Conservation (phyloP, 2,113 vertebrate species). For the Cinclus cinclus region DNA sequence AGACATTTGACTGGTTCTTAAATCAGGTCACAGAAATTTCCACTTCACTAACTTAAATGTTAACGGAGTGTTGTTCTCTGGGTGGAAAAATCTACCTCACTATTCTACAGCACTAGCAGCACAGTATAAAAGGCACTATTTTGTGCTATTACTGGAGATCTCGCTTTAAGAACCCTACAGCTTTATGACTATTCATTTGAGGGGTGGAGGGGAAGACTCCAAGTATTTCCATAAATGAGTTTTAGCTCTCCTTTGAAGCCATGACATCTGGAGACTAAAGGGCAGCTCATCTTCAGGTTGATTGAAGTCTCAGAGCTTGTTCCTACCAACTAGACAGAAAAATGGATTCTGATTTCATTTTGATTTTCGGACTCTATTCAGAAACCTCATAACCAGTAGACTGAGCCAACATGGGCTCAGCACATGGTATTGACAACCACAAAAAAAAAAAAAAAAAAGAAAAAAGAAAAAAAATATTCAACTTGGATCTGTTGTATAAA, state of each 20-base stretch:
- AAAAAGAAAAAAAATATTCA: not conserved
- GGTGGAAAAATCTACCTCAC: constrained; percentile 6
- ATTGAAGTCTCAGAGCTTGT: constrained; percentile 3
- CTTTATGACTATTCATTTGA: constrained; percentile 27
- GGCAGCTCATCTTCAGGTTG: not conserved
- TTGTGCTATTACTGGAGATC: not conserved
- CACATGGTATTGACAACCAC: not conserved
- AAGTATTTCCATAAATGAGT: constrained; percentile 3
- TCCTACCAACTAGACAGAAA: not conserved
- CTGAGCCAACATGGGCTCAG: not conserved
- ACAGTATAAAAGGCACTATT: not conserved
- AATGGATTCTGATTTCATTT: constrained; percentile 19
- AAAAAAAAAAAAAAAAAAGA: not conserved
- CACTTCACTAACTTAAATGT: constrained; percentile 47
- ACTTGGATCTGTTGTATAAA: not conserved
- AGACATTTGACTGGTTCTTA: constrained; percentile 38
- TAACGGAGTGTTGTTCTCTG: constrained; percentile 31
- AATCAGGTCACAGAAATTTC: constrained; percentile 51
- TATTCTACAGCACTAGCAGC: not conserved
- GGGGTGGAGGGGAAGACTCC: not conserved
- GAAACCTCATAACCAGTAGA: not conserved
- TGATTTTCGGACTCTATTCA: not conserved
- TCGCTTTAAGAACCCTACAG: not conserved
- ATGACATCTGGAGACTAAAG: not conserved
- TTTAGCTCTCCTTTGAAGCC: constrained; percentile 21